A percentile compares a stretch with the other conserved stretches of the same genome.
These are phyloP conservation scores for Eospalax fontanierii DNA, from an alignment of 2,797 vertebrate species.

Conservation along the genomic window DNA sequence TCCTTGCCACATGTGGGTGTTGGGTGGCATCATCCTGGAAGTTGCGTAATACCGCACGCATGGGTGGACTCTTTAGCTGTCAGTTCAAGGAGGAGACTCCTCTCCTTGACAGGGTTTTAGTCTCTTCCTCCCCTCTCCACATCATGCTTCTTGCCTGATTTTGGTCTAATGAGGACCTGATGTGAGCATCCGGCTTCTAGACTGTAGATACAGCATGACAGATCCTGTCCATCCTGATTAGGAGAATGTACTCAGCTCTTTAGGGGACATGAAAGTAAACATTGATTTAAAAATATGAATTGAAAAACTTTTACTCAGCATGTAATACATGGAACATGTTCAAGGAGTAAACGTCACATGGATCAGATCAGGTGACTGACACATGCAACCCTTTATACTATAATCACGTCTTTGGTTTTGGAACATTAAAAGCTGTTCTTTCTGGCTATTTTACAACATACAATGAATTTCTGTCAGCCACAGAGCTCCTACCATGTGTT, in stretches of 20 bases:
- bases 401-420: not conserved
- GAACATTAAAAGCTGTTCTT: not conserved
- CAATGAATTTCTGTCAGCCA: too few relatives aligned
- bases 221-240: not conserved
- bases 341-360: not conserved
- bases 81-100: constrained; percentile 52
- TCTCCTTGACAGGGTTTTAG: not conserved
- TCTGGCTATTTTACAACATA: not conserved
- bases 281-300: not conserved
- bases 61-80: constrained; percentile 29
- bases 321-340: not conserved
- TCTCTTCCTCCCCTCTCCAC: not conserved
- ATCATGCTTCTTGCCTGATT: not conserved
- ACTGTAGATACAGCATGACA: rapidly evolving
- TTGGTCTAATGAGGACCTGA: not conserved
- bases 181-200: rapidly evolving
- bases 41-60: not conserved
- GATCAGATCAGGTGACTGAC: not conserved
- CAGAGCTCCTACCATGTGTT: too few relatives aligned
- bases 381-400: not conserved
- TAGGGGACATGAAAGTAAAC: not conserved
- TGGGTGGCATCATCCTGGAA: constrained; percentile 38
- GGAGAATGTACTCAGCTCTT: not conserved
- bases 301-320: not conserved
- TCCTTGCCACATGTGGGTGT: not conserved